Base-by-base conservation (phyloP, 2,888 invertebrate species). In the Cylloceria caligata region DNA sequence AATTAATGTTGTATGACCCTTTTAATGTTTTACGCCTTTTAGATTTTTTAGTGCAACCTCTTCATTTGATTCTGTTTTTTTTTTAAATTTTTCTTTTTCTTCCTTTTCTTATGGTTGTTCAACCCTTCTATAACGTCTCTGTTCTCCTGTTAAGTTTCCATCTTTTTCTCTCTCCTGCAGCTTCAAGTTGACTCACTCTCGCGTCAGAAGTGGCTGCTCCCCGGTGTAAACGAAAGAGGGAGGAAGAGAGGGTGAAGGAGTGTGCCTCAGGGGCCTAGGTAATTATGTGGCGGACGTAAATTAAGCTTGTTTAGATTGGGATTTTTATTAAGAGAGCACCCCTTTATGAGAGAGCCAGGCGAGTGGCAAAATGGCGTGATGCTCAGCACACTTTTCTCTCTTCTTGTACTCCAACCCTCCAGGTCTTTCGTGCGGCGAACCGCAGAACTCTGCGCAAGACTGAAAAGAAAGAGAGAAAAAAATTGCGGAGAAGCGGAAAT, bases 271-370 rank as follows among this genome's bases (percentile, higher is more conserved):
- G 86, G 90, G 91, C 89, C 71, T 89, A 90, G 91, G 91, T 92
- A 93, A 93, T 93, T 93, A 93, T 92, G 92, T 92, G 92, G 92
- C 92, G 91, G 91, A 92, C 91, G 93, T 92, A 92, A 93, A 92
- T 93, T 92, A 92, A 92, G 92, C 92, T 92, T 92, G 92, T 93
- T 93, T 93, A 90, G 92, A 92, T 92, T 92, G 92, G 91, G 91
- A 92, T 93, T 93, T 93, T 93, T 92, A 92, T 92, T 92, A 92
- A 92, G 90, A 92, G 88, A 27, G 65, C 71, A 45, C 30, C 88
- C 88, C 74, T 91, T 90, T 91, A 90, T 89, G 88, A 88, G 88
- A 87, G 88, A 89, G 89, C 87, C 47, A 39, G 34, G 71, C 71
- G 62, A 42, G 74, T 87, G 85, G 85, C 87, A 88, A 92, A 92